Evolutionary conservation across 2,888 invertebrate genomes (phyloP).

Genomic region (Plagodis dolabraria): DNA sequence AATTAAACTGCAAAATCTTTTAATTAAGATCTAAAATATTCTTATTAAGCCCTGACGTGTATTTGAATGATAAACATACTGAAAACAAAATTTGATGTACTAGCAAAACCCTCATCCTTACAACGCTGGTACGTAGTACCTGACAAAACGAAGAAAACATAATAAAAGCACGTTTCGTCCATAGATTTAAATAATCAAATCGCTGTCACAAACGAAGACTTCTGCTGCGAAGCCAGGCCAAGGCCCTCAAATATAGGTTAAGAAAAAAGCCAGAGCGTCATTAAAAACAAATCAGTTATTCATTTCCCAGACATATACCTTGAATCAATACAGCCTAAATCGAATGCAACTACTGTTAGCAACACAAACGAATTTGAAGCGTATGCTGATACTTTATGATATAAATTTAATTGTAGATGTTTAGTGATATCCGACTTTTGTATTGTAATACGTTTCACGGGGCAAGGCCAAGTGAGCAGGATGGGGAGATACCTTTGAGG

Average conservation of each 20-base stretch:
- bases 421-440: constrained; percentile 74
- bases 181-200: constrained; percentile 33
- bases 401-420: constrained; percentile 61
- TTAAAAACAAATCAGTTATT: constrained; percentile 70
- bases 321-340: constrained; percentile 62
- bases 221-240: constrained; percentile 51
- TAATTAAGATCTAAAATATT: no score
- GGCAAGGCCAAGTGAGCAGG: constrained; percentile 71
- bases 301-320: constrained; percentile 46
- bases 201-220: constrained; percentile 34
- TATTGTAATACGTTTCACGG: constrained; percentile 66
- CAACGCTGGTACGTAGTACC: neutral
- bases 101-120: no score
- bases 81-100: no score
- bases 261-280: constrained; percentile 61
- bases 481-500: constrained; percentile 43
- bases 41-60: no score
- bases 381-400: constrained; percentile 50
- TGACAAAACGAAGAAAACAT: neutral
- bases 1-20: no score
- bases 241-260: constrained; percentile 66
- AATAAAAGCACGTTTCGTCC: constrained; percentile 14
- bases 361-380: constrained; percentile 42
- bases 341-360: constrained; percentile 55
- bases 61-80: no score